These are phyloP conservation scores for Melolontha melolontha DNA, from an alignment of 2,888 invertebrate genomes.

Conservation along the genomic window DNA sequence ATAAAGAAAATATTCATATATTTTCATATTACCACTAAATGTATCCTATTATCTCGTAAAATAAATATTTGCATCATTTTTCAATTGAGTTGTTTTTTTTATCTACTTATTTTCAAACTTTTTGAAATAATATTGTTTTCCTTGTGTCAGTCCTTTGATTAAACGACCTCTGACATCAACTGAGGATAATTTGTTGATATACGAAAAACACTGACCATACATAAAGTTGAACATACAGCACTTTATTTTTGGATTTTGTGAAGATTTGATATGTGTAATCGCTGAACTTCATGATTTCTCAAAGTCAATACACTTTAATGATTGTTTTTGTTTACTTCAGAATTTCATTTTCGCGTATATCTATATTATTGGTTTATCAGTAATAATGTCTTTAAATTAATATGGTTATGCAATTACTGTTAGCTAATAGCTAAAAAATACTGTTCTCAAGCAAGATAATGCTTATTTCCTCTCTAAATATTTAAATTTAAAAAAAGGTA, in stretches of 20 bases:
- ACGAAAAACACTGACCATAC: constrained; percentile 27
- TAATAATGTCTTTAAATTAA: too few relatives aligned
- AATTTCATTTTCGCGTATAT: too few relatives aligned
- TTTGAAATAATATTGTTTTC: not conserved
- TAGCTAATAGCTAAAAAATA: too few relatives aligned
- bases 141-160: constrained; percentile 12
- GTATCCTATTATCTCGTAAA: constrained; percentile 64
- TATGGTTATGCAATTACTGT: too few relatives aligned
- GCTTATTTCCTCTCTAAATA: too few relatives aligned
- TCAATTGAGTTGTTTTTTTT: constrained; percentile 49
- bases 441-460: too few relatives aligned
- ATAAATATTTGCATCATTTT: constrained; percentile 67
- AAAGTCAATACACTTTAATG: constrained; percentile 23
- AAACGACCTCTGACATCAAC: constrained; percentile 19
- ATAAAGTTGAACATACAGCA: constrained; percentile 25
- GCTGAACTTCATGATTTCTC: not conserved
- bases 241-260: constrained; percentile 26
- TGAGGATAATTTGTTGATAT: constrained; percentile 20
- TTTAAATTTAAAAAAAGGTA: too few relatives aligned
- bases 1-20: constrained; percentile 63
- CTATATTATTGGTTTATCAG: too few relatives aligned
- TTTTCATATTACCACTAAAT: constrained; percentile 66
- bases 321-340: not conserved
- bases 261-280: constrained; percentile 10
- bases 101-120: constrained; percentile 7